Evolutionary conservation across 1,140 invertebrate species (phyloP).

Genomic region (Drosophila ironensis): DNA sequence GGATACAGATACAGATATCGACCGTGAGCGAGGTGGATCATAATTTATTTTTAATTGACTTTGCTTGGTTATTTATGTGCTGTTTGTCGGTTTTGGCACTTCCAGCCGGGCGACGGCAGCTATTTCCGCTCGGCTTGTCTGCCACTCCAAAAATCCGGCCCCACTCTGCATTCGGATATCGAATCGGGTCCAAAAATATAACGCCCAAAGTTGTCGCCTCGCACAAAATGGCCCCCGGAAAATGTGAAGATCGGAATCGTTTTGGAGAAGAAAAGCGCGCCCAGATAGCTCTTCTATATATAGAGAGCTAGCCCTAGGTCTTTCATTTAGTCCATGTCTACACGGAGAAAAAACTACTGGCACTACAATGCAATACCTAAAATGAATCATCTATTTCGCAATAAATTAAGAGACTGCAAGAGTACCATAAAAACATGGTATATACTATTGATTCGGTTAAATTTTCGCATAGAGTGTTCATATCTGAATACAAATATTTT

Average conservation of each 20-base stretch:
- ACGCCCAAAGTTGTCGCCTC: constrained; percentile 33
- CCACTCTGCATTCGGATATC: constrained; percentile 2
- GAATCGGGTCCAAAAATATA: constrained; percentile 48
- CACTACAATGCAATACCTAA: too few relatives aligned
- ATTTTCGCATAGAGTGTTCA: too few relatives aligned
- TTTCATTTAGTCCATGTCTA: background rate
- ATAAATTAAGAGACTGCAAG: too few relatives aligned
- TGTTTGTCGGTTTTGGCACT: constrained; percentile 53
- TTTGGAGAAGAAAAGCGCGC: constrained; percentile 26
- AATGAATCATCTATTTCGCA: too few relatives aligned
- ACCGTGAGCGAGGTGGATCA: constrained; percentile 57
- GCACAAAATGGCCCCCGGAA: too few relatives aligned
- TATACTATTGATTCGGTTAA: too few relatives aligned
- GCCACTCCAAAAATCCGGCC: background rate
- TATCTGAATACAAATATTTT: too few relatives aligned
- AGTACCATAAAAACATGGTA: too few relatives aligned
- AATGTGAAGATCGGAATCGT: constrained; percentile 30
- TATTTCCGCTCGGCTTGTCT: constrained; percentile 62
- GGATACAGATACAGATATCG: constrained; percentile 2
- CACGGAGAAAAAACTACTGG: background rate
- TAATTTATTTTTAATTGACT: constrained; percentile 77
- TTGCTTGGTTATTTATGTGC: constrained; percentile 55
- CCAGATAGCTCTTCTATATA: background rate
- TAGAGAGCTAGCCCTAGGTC: background rate
- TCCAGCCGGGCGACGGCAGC: constrained; percentile 41